Evolutionary conservation across 2,888 invertebrate genomes (phyloP), one percentile per base, ranked within the genome.

Genomic region (Athetis lepigone): DNA sequence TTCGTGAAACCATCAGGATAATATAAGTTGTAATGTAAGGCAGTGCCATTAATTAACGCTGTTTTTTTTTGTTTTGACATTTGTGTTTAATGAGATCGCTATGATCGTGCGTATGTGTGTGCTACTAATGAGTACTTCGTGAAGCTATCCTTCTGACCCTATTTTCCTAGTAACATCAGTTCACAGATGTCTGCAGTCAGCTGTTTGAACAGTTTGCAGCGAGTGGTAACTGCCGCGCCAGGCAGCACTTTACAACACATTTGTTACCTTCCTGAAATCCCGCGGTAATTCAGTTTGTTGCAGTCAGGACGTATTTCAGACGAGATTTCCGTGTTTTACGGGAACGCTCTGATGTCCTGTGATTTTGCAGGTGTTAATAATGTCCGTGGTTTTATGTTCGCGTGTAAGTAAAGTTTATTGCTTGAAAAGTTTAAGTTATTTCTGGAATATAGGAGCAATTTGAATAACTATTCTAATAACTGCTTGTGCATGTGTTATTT

Each of bases 231-330:
- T 46, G 50, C 9, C 11, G 19, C 42, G 36, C 62, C 19, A 49
- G 18, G 54, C 37, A 23, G 45, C 54, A 47, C 46, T 59, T 52
- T 51, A 67, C 67, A 72, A 21, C 55, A 73, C 73, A 66, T 73
- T 72, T 66, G 60, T 70, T 66, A 60, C 73, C 73, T 66, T 66
- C 51, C 55, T 60, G 60, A 47, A 69, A 66, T 56, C 60, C 46
- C 43, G 47, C 55, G 40, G 73, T 55, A 66, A 72, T 66, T 72
- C 54, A 70, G 42, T 69, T 49, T 39, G 65, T 36, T 42, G 47
- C 51, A 46, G 50, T 51, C 42, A 47, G 54, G 16, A 46, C 45
- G 33, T 55, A 59, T 55, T 51, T 72, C 8, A 42, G 51, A 58
- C 40, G 52, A 59, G 55, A 47, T 51, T 59, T 33, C 27, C 66